A percentile compares a stretch with the other conserved stretches of the same genome.
Conservation (phyloP, 2,888 invertebrate genomes). For the Didymodactylos carnosus region DNA sequence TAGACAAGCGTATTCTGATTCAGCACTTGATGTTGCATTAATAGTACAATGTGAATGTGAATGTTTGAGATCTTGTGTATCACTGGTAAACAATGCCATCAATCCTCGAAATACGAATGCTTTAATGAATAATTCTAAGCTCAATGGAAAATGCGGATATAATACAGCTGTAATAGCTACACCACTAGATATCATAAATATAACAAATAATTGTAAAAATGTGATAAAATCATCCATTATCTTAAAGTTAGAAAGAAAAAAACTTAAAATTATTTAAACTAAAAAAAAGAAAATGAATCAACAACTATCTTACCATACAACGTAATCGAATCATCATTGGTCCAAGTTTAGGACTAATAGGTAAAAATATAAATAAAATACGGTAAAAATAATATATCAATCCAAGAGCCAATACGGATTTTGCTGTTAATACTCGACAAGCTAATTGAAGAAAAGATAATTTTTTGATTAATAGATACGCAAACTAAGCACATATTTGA, state of each 20-base stretch:
- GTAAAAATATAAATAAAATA: constrained; percentile 35
- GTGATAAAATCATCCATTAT: constrained; percentile 28
- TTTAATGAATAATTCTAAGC: constrained; percentile 23
- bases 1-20: neutral
- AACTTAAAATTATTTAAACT: neutral
- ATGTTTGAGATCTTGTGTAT: constrained; percentile 28
- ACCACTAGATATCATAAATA: constrained; percentile 31
- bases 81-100: constrained; percentile 35
- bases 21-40: neutral
- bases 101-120: constrained; percentile 31
- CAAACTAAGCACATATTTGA: neutral
- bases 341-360: constrained; percentile 35
- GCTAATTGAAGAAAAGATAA: neutral
- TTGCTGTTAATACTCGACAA: constrained; percentile 22
- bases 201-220: constrained; percentile 28
- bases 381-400: constrained; percentile 37
- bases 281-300: constrained; percentile 1
- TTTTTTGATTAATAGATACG: no score
- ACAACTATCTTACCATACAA: constrained; percentile 25
- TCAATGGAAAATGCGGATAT: constrained; percentile 34
- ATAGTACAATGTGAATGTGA: neutral
- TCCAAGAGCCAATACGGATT: constrained; percentile 29
- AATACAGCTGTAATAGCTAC: constrained; percentile 34
- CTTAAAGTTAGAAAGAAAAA: constrained; percentile 18
- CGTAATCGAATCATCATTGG: constrained; percentile 36